Base-by-base conservation (phyloP, 92 coral and sea anemone species). In the Diadumene lineata region DNA sequence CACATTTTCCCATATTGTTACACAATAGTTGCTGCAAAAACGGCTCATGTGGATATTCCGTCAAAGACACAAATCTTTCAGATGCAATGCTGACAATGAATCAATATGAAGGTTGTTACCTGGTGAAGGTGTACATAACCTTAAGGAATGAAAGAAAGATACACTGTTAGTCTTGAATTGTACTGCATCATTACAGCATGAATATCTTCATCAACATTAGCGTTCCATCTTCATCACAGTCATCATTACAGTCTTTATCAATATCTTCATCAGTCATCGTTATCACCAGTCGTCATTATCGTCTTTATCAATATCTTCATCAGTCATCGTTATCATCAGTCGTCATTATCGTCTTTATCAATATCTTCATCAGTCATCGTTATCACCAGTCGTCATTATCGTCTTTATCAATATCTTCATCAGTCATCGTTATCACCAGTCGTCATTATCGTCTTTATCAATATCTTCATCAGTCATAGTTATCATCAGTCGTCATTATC, bases 51-150 rank as follows among this genome's bases (percentile, higher is more conserved):
- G n/a, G n/a, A n/a, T n/a, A n/a, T n/a, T n/a, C n/a, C n/a, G n/a
- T n/a, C n/a, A n/a, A n/a, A n/a, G n/a, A n/a, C n/a, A n/a, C n/a
- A n/a, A n/a, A n/a, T n/a, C n/a, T n/a, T n/a, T n/a, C n/a, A n/a
- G n/a, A n/a, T n/a, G n/a, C n/a, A n/a, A n/a, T n/a, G n/a, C n/a
- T n/a, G n/a, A n/a, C n/a, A n/a, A n/a, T n/a, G n/a, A n/a, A n/a
- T n/a, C n/a, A n/a, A n/a, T n/a, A n/a, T n/a, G n/a, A n/a, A n/a
- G n/a, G n/a, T n/a, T n/a, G n/a, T n/a, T 70, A 70, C 75, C 60
- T 50, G 75, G 56, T n/a, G 77, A 72, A 16, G 77, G 77, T 1
- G 77, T 72, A 16, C 75, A 70, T 11, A 70, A 9, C 24, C 75
- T 70, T n/a, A n/a, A n/a, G n/a, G 75, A 19, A 22, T 1, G 50